Conservation (phyloP, 2,113 vertebrate genomes). For the Ibidorhyncha struthersii region DNA sequence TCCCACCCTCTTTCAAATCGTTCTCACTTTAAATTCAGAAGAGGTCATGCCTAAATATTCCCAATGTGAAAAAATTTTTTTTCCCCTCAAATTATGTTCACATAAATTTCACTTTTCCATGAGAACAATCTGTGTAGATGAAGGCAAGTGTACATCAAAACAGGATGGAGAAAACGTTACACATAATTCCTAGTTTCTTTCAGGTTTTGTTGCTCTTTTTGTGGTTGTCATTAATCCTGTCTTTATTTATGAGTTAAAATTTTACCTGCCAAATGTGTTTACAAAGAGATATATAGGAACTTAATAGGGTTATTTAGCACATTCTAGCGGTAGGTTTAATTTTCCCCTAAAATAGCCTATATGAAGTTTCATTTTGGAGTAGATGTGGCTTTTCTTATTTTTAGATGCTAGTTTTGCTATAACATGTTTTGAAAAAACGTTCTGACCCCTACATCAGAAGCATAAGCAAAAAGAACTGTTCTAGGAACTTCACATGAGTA, state of each 20-base stretch:
- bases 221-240: neutral
- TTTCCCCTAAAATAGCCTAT: accelerated
- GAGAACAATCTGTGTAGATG: neutral
- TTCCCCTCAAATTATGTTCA: neutral
- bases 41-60: neutral
- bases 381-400: neutral
- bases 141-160: neutral
- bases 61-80: neutral
- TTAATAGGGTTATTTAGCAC: neutral
- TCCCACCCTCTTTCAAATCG: neutral
- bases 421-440: neutral
- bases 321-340: neutral
- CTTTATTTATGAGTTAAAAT: neutral
- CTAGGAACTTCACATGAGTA: neutral
- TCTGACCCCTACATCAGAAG: neutral
- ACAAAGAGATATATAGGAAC: neutral
- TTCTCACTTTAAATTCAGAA: neutral
- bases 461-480: neutral
- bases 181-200: neutral
- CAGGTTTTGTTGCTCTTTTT: neutral
- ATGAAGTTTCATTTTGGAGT: neutral
- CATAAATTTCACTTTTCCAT: neutral
- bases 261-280: neutral
- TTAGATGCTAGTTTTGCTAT: neutral
- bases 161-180: neutral